phyloP scores from a whole-genome alignment of 1,140 invertebrate species.

The Phthorimaea operculella region DNA sequence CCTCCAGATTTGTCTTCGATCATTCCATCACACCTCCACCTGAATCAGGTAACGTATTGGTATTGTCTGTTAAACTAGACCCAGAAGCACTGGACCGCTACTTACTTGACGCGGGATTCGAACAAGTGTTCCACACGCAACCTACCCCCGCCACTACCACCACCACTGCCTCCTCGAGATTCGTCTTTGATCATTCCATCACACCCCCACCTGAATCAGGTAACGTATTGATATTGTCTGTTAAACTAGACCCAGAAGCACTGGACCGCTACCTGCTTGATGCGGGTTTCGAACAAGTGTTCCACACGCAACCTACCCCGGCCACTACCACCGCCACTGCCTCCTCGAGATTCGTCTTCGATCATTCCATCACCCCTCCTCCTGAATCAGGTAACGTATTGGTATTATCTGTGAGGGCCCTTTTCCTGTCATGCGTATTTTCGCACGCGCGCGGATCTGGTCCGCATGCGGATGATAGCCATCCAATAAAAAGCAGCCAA shows the following conservation, averaged over 20 bases:
- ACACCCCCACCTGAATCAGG: conserved; percentile 68
- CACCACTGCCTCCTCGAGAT: conserved; percentile 33
- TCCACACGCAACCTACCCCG: conserved; percentile 61
- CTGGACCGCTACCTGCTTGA: conserved; percentile 87
- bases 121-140: conserved; percentile 73
- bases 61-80: too few species aligned
- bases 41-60: conserved; percentile 62
- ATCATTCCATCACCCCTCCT: conserved; percentile 71
- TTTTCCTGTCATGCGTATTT: too few species aligned
- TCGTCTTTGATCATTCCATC: conserved; percentile 68
- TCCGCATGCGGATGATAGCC: too few species aligned
- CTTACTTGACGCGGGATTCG: conserved; percentile 82
- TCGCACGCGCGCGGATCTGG: too few species aligned
- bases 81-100: conserved; percentile 87
- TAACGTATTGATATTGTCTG: conserved; percentile 18
- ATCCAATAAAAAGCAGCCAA: too few species aligned
- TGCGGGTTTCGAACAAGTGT: conserved; percentile 78
- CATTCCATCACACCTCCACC: conserved; percentile 70
- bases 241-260: conserved; percentile 87
- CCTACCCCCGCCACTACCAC: conserved; percentile 37
- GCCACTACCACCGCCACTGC: conserved; percentile 33
- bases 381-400: conserved; percentile 52
- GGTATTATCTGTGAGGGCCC: too few species aligned
- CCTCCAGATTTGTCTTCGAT: conserved; percentile 57
- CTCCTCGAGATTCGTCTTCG: conserved; percentile 50